Conservation (phyloP, 23 tunicate species). For the Pegea sp. region DNA sequence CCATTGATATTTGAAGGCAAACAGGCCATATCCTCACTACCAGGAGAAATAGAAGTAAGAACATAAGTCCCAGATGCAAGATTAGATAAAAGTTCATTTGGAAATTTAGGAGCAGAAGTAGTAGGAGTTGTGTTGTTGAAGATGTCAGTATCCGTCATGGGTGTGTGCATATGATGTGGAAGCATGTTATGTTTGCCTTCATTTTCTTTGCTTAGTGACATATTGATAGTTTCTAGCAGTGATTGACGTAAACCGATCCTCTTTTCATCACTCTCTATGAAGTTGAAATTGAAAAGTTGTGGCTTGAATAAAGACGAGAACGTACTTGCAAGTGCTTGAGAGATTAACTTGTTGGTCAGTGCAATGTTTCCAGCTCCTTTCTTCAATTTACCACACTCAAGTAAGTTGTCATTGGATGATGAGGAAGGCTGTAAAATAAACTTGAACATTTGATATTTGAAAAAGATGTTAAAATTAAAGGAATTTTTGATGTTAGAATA, state of each 20-base stretch:
- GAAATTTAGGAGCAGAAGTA: neutral
- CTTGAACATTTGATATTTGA: too few species aligned
- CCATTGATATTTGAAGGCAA: neutral
- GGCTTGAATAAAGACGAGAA: neutral
- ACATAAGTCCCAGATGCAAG: neutral
- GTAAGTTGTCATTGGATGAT: neutral
- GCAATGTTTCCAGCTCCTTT: neutral
- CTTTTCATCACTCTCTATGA: neutral
- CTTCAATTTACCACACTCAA: neutral
- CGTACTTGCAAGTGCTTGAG: constrained; percentile 1
- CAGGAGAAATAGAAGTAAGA: neutral
- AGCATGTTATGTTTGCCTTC: neutral
- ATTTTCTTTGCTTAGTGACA: neutral
- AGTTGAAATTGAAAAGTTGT: neutral
- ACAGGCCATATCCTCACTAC: neutral
- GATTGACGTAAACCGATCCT: neutral
- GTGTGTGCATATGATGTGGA: neutral
- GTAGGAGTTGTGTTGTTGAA: neutral
- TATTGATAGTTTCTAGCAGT: neutral
- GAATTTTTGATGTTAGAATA: too few species aligned
- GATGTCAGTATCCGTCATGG: neutral
- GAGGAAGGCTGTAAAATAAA: too few species aligned
- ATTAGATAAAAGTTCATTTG: neutral
- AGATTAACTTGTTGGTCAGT: neutral
- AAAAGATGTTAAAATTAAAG: too few species aligned